Evolutionary conservation across 1,140 invertebrate species (phyloP).

Genomic region (Drosophila sturtevanti): DNA sequence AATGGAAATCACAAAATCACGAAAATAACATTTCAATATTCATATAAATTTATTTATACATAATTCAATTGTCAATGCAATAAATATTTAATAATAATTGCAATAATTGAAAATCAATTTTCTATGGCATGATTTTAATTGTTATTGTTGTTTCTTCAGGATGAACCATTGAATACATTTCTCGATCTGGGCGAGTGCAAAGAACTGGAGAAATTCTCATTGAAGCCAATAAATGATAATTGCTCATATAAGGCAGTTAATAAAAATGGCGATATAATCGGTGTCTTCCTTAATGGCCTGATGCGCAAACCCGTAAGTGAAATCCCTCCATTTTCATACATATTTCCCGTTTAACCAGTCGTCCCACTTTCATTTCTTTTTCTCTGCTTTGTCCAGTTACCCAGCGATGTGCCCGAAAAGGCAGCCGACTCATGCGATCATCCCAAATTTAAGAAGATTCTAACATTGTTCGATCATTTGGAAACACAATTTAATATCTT

Average conservation of each 20-base stretch:
- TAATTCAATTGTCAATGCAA: constrained; percentile 30
- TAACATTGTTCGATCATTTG: constrained; percentile 84
- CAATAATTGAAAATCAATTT: neutral
- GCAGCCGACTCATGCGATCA: constrained; percentile 83
- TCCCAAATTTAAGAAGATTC: constrained; percentile 86
- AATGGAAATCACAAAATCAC: constrained; percentile 30
- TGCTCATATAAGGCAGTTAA: constrained; percentile 86
- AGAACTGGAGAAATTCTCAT: constrained; percentile 86
- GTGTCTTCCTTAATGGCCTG: constrained; percentile 83
- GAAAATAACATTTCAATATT: constrained; percentile 20
- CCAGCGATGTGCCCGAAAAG: constrained; percentile 37
- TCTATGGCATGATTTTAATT: neutral
- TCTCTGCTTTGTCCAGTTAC: constrained; percentile 9
- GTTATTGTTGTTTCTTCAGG: constrained; percentile 84
- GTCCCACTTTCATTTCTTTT: neutral
- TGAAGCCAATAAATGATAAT: constrained; percentile 84
- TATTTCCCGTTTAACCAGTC: neutral
- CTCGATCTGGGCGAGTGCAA: constrained; percentile 85
- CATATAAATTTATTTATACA: constrained; percentile 17
- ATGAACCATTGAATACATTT: constrained; percentile 87
- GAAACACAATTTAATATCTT: constrained; percentile 84
- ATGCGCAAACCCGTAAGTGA: constrained; percentile 62
- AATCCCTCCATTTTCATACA: too few relatives aligned
- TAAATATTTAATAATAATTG: neutral
- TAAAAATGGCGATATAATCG: constrained; percentile 85